These are phyloP conservation scores for Hypercompe scribonia DNA, from an alignment of 2,888 invertebrate species.

Conservation along the genomic window DNA sequence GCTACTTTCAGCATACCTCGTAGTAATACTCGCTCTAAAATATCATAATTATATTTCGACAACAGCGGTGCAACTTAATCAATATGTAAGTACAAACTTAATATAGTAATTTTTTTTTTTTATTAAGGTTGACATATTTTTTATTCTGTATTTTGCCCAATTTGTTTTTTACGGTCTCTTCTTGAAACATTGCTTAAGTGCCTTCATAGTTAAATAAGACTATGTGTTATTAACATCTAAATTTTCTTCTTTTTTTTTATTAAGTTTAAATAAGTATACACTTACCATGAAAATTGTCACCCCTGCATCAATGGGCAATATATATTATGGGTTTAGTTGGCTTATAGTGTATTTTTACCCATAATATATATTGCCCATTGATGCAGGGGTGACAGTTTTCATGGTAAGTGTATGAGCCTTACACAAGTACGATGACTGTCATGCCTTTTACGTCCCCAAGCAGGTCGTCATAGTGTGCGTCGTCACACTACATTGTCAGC, in stretches of 20 bases:
- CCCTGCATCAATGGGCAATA: too few species aligned
- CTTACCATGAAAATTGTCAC: too few species aligned
- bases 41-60: conserved; percentile 59
- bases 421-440: too few species aligned
- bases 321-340: too few species aligned
- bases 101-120: conserved; percentile 30
- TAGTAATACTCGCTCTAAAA: conserved; percentile 35
- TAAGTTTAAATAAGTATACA: not conserved
- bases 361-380: too few species aligned
- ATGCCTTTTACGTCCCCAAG: too few species aligned
- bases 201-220: conserved; percentile 17
- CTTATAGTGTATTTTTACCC: too few species aligned
- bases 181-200: conserved; percentile 35
- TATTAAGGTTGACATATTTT: conserved; percentile 19
- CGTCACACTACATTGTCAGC: too few species aligned
- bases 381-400: too few species aligned
- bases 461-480: too few species aligned
- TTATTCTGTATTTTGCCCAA: conserved; percentile 23
- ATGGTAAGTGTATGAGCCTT: too few species aligned
- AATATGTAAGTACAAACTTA: conserved; percentile 64
- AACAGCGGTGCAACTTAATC: conserved; percentile 66
- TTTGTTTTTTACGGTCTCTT: conserved; percentile 24
- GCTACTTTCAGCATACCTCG: conserved; percentile 49
- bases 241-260: not conserved
- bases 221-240: not conserved